Evolutionary conservation across 2,888 invertebrate genomes (phyloP), one percentile per base, ranked within the genome.

Genomic region (Patella depressa): DNA sequence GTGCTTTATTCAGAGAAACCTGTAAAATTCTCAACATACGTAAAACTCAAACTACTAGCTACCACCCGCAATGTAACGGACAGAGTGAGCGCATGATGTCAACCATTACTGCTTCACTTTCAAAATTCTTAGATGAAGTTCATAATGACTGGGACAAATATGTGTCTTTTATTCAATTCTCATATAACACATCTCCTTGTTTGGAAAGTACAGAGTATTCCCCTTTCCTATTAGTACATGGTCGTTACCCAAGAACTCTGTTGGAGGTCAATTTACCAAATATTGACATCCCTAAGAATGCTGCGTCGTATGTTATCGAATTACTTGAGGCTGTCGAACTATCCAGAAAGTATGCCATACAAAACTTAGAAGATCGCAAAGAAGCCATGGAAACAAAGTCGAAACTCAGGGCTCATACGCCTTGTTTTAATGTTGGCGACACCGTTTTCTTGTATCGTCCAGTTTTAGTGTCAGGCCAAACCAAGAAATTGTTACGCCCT

Each of bases 1-100:
- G 55, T n/a, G 57, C 57, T 34, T 72, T 76, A 53, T 71, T 76
- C 7, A 76, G 19, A 72, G 72, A 76, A 71, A 45, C 65, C 0
- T 76, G 76, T 53, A 45, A 72, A 57, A 24, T 76, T 29, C 72
- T 76, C 2, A 72, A 72, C 45, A 45, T 76, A 24, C 53, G 59
- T 53, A 76, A 72, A 53, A 76, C 76, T 17, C 76, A 71, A 53
- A 72, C 76, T 17, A 76, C 76, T 24, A 57, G 45, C 45, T 72
- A 34, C 34, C 45, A 53, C 9, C 72, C 76, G 12, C 55, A 72
- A 57, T 72, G 76, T 34, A 76, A 76, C 45, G 76, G 76, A n/a
- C 76, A 72, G 34, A 19, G 65, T 65, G 65, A 65, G 19, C n/a
- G 65, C n/a, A 65, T 19, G 2, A 65, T 65, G 65, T 19, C n/a